A percentile compares a stretch with the other conserved stretches of the same genome.
These are phyloP conservation scores for Pogonomyrmex barbatus DNA, from an alignment of 1,140 invertebrate genomes.

Conservation along the genomic window DNA sequence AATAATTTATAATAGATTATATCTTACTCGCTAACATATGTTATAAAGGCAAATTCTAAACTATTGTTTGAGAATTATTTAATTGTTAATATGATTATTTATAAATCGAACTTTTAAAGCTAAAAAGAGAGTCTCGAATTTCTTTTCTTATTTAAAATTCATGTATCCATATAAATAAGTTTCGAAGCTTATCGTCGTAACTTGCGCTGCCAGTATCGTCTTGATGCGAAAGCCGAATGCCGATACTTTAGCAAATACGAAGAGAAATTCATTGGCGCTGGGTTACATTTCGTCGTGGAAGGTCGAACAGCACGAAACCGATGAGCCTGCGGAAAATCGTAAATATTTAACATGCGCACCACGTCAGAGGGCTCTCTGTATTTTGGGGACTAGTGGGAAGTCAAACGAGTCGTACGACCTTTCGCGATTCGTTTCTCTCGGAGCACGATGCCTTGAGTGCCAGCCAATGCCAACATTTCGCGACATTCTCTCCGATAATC, in stretches of 20 bases:
- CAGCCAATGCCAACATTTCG: slow-evolving; percentile 15
- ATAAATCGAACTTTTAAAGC: background rate
- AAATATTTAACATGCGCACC: slow-evolving; percentile 42
- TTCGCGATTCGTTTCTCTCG: slow-evolving; percentile 37
- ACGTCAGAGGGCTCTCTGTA: slow-evolving; percentile 10
- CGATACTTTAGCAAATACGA: slow-evolving; percentile 16
- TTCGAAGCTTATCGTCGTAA: slow-evolving; percentile 31
- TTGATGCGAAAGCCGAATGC: slow-evolving; percentile 30
- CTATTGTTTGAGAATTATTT: background rate
- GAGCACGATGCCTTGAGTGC: background rate
- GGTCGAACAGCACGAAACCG: slow-evolving; percentile 20
- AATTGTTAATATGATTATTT: background rate
- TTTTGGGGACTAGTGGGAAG: slow-evolving; percentile 27
- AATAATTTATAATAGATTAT: background rate
- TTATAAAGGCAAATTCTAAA: background rate
- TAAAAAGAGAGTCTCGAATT: background rate
- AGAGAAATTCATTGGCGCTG: slow-evolving; percentile 29
- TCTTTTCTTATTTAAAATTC: background rate
- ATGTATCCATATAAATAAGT: background rate
- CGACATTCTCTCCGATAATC: slow-evolving; percentile 20
- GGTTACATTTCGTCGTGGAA: slow-evolving; percentile 20
- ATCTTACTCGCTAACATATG: background rate
- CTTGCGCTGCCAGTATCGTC: background rate
- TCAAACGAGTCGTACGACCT: slow-evolving; percentile 29
- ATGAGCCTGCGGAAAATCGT: slow-evolving; percentile 15